Conservation (phyloP, 2,113 vertebrate species). For the Macaca nemestrina region DNA sequence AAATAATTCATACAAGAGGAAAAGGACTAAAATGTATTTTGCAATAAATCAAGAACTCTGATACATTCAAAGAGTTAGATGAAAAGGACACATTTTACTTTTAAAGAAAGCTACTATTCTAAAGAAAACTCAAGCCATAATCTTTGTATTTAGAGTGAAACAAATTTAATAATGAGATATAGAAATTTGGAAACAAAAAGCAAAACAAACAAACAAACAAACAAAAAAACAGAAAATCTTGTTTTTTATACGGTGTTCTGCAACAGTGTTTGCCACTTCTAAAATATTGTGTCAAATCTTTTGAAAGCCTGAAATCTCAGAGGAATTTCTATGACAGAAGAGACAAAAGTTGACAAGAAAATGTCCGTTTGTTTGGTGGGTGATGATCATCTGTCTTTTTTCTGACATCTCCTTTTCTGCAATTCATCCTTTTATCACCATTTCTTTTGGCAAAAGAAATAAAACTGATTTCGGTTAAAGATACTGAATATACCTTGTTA, state of each 20-base stretch:
- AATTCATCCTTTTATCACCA: background rate
- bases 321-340: conserved; percentile 57
- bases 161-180: background rate
- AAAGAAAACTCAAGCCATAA: background rate
- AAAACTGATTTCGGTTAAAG: background rate
- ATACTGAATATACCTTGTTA: background rate
- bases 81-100: background rate
- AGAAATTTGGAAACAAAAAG: background rate
- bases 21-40: background rate
- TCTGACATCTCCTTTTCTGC: background rate
- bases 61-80: background rate
- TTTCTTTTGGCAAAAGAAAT: background rate
- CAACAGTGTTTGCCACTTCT: background rate
- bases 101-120: background rate
- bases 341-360: conserved; percentile 51
- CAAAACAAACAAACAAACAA: background rate
- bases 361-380: background rate
- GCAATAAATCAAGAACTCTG: background rate
- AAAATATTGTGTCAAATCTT: conserved; percentile 61
- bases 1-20: background rate
- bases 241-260: background rate
- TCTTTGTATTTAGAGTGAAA: background rate
- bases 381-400: conserved; percentile 50
- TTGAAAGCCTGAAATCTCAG: conserved; percentile 54
- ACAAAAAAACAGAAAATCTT: background rate